Evolutionary conservation across 2,888 invertebrate genomes (phyloP).

Genomic region (Caenorhabditis sp.): DNA sequence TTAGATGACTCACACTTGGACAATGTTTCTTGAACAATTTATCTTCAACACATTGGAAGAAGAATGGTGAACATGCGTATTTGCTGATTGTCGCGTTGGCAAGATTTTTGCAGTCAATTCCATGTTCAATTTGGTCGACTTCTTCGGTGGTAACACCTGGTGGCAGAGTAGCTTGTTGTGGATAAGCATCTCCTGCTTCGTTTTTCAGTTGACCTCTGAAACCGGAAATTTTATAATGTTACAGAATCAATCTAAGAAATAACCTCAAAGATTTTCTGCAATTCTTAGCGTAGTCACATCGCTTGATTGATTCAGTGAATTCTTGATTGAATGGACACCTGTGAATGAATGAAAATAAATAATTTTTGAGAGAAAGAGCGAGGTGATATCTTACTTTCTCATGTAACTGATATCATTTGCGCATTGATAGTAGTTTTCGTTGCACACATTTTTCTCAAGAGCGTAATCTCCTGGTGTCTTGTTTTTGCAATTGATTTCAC

Average conservation of each 20-base stretch:
- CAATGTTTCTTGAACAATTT: slow-evolving; percentile 44
- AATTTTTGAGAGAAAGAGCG: not conserved
- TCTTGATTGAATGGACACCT: slow-evolving; percentile 25
- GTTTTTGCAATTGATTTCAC: slow-evolving; percentile 16
- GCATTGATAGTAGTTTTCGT: slow-evolving; percentile 24
- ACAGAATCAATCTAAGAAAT: slow-evolving; percentile 15
- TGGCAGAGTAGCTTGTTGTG: not conserved
- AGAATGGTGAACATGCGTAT: slow-evolving; percentile 25
- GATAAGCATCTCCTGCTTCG: not conserved
- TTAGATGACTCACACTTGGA: slow-evolving; percentile 11
- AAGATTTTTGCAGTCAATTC: slow-evolving; percentile 23
- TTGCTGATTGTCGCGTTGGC: slow-evolving; percentile 28
- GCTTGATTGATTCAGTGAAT: slow-evolving; percentile 12
- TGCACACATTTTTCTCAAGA: slow-evolving; percentile 13
- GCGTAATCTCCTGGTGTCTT: slow-evolving; percentile 15
- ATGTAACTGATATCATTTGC: slow-evolving; percentile 18
- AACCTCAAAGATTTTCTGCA: slow-evolving; percentile 4
- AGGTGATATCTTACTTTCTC: slow-evolving; percentile 10
- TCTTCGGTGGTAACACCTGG: not conserved
- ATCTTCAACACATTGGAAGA: slow-evolving; percentile 46
- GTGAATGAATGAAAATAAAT: not conserved
- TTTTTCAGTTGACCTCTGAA: not conserved
- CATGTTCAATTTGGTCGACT: not conserved
- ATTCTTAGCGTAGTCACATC: slow-evolving; percentile 11
- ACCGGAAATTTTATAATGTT: slow-evolving; percentile 12